A percentile compares a stretch with the other conserved stretches of the same genome.
Conservation (phyloP, 2,797 vertebrate species). For the Ibycter americanus region DNA sequence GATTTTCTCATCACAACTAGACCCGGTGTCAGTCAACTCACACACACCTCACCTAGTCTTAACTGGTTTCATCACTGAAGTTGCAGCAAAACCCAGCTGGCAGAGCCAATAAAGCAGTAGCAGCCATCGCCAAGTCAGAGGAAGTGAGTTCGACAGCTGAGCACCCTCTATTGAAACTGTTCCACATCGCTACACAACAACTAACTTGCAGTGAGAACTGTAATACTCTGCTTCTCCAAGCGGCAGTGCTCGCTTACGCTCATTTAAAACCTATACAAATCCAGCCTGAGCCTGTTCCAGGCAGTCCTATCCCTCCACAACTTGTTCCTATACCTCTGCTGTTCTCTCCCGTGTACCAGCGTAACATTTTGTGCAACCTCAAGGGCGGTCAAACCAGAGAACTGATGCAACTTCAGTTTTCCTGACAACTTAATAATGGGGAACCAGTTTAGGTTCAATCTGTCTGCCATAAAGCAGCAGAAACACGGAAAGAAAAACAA, state of each 20-base stretch:
- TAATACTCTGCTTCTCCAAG: background rate
- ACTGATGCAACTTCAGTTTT: background rate
- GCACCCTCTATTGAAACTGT: background rate
- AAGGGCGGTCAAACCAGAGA: background rate
- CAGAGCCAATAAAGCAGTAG: background rate
- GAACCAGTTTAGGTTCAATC: background rate
- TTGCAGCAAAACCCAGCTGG: background rate
- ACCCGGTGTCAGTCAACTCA: too few relatives aligned
- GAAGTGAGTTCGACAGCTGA: rapidly evolving
- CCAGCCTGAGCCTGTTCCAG: constrained; percentile 9
- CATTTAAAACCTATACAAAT: background rate
- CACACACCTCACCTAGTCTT: rapidly evolving
- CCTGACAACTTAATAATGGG: background rate
- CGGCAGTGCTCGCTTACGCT: background rate
- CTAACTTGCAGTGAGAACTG: rapidly evolving
- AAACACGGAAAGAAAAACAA: background rate
- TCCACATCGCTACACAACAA: background rate
- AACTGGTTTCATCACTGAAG: background rate
- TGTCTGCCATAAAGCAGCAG: background rate
- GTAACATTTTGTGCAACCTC: rapidly evolving
- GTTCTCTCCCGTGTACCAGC: background rate
- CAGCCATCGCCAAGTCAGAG: background rate
- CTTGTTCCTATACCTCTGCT: background rate
- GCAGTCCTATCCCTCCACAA: background rate
- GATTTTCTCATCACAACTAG: background rate